Evolutionary conservation across 2,888 invertebrate genomes (phyloP).

Genomic region (Drosophila emarginata): DNA sequence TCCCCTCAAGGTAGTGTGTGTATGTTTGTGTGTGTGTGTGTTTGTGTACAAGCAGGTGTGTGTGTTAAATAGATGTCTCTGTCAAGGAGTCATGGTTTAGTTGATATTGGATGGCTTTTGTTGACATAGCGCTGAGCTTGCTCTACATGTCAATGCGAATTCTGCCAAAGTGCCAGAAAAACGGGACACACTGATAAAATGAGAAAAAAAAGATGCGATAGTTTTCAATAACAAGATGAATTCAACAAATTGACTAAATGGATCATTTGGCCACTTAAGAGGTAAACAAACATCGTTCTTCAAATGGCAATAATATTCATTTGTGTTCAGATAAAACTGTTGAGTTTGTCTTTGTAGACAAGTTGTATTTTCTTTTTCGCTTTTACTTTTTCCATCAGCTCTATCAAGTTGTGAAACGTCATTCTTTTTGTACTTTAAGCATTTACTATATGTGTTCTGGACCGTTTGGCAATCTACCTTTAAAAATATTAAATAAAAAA

Average conservation of each 20-base stretch:
- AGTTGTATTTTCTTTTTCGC: too few relatives aligned
- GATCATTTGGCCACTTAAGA: background rate
- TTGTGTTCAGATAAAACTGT: too few relatives aligned
- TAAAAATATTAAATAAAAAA: background rate
- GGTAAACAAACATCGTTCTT: background rate
- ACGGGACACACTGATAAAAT: background rate
- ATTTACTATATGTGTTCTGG: too few relatives aligned
- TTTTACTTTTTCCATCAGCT: background rate
- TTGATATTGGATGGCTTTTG: conserved; percentile 54
- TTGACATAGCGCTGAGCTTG: conserved; percentile 71
- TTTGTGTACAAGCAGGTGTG: conserved; percentile 1
- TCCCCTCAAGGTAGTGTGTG: conserved; percentile 19
- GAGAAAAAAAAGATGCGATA: background rate
- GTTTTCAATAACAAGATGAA: background rate
- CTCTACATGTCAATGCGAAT: conserved; percentile 61
- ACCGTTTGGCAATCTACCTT: background rate
- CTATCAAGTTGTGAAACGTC: background rate
- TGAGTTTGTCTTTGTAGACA: too few relatives aligned
- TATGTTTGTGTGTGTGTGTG: conserved; percentile 9
- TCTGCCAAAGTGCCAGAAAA: background rate
- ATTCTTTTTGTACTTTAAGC: too few relatives aligned
- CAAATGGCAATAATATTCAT: too few relatives aligned
- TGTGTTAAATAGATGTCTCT: conserved; percentile 22
- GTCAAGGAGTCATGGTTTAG: conserved; percentile 32
- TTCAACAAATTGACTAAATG: background rate